Base-by-base conservation (phyloP, 2,113 vertebrate genomes). In the Piaya cayana region DNA sequence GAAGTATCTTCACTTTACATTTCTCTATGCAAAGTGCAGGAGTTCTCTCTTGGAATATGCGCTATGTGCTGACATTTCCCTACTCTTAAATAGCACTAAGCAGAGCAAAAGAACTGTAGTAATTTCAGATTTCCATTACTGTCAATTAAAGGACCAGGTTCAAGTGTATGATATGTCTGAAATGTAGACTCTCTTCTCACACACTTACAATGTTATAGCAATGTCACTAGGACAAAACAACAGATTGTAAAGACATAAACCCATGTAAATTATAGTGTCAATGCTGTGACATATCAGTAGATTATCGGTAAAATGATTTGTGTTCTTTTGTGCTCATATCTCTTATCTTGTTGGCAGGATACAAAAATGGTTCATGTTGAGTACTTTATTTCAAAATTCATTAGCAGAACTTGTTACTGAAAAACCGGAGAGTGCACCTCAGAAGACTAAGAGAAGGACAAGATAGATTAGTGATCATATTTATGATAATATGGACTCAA, bases 391-490 rank as follows among this genome's bases (percentile, higher is more conserved):
- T 74, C 47, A 91, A 83, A 93, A 88, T 68, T 76, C 15, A 26
- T 79, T 34, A 50, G 36, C 59, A 86, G 47, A 78, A 83, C 30
- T 86, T 45, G 26, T 63, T 83, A 63, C 43, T 58, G 37, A 64
- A 93, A 95, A 50, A 82, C 1, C 53, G 27, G 58, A 15, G 52
- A 88, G 23, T 43, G 19, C 36, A 93, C 56, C 79, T 80, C 88
- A 59, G 85, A 52, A 81, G 68, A 90, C 34, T 86, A 52, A 96
- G 71, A 93, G 93, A 76, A 74, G 29, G 29, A 95, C n/a, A 74
- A 91, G 8, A 62, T 1, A 79, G 26, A 68, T 71, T 55, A 74
- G 92, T 65, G 68, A 94, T 82, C 82, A 10, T 39, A 68, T 71
- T n/a, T n/a, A 71, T 1, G 3, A 53, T 55, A 88, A 80, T 22